Conservation (phyloP, 2,888 invertebrate genomes). For the Thecophora atra region DNA sequence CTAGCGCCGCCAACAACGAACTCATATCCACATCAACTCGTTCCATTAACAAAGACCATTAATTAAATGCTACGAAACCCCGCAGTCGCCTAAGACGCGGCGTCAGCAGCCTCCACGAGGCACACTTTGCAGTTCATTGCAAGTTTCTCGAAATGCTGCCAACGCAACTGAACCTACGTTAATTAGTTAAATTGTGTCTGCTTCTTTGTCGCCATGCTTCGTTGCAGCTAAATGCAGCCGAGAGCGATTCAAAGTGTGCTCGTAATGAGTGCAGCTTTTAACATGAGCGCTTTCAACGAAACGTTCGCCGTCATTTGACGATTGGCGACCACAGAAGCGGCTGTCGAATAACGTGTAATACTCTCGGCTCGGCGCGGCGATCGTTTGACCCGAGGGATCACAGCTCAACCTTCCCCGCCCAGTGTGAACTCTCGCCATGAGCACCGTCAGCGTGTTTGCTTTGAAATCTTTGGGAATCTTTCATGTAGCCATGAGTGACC, state of each 20-base stretch:
- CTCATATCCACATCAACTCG: slow-evolving; percentile 51
- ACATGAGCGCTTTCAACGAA: background rate
- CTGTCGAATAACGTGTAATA: background rate
- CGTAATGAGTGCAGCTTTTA: slow-evolving; percentile 1
- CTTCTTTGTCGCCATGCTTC: slow-evolving; percentile 16
- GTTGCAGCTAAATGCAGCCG: slow-evolving; percentile 17
- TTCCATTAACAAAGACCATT: slow-evolving; percentile 61
- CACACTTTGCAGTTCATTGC: slow-evolving; percentile 2
- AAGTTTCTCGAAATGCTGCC: slow-evolving; percentile 22
- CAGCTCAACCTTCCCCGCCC: background rate
- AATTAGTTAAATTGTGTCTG: slow-evolving; percentile 43
- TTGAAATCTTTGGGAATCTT: slow-evolving; percentile 20
- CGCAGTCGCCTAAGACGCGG: slow-evolving; percentile 2
- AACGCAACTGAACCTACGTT: slow-evolving; percentile 42
- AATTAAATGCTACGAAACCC: slow-evolving; percentile 55
- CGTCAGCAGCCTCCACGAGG: background rate
- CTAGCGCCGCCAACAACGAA: slow-evolving; percentile 1
- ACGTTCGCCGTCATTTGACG: background rate
- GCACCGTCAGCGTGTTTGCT: background rate
- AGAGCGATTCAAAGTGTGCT: slow-evolving; percentile 24
- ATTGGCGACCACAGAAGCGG: background rate
- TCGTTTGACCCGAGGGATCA: slow-evolving; percentile 20
- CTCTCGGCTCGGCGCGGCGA: background rate
- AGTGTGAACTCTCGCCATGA: background rate
- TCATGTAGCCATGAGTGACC: slow-evolving; percentile 28